Base-by-base conservation (phyloP, 53 echinoderm and acorn worm genomes). In the Mesocentrotus franciscanus region DNA sequence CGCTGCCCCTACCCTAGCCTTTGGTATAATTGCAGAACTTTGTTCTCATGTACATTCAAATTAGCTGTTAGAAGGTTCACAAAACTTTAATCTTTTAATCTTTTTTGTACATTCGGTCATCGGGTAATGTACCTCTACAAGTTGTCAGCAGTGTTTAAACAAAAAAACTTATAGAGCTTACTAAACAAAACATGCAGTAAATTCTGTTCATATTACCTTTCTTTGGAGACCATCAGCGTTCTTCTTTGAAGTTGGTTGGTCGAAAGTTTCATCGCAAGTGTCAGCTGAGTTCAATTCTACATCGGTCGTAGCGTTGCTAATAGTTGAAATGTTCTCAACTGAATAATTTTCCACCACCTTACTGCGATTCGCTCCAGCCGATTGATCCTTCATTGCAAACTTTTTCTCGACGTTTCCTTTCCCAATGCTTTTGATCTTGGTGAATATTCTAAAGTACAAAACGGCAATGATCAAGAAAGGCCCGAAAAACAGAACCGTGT, bases 381-480 rank as follows among this genome's bases (percentile, higher is more conserved):
- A 78, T 33, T 14, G 34, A 22, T 59, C 90, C 61, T 60, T 39
- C 57, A 9, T 30, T 12, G 66, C 64, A 26, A 83, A 81, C 49
- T 35, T 34, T 60, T 62, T 94, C 35, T 94, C 35, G 36, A 94
- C n/a, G 39, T 84, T 84, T 20, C 84, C 18, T 49, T 20, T 36
- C 17, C 70, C 70, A 1, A 62, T 33, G 61, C 61, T 92, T 8
- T 92, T 22, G 34, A 92, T 92, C 71, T 92, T 92, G 92, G 17
- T 26, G 92, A 71, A 55, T 27, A 92, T 92, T 64, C 72, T 20
- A 15, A 74, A 20, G 57, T 92, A 71, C 14, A 92, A 33, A 36
- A 71, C 56, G n/a, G 92, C 42, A 14, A 92, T 72, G 74, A 92
- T 11, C 24, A 92, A 12, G 74, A 92, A 72, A 10, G 92, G 92